phyloP scores from a whole-genome alignment of 2,113 vertebrate genomes.

The Notothenia rossii region DNA sequence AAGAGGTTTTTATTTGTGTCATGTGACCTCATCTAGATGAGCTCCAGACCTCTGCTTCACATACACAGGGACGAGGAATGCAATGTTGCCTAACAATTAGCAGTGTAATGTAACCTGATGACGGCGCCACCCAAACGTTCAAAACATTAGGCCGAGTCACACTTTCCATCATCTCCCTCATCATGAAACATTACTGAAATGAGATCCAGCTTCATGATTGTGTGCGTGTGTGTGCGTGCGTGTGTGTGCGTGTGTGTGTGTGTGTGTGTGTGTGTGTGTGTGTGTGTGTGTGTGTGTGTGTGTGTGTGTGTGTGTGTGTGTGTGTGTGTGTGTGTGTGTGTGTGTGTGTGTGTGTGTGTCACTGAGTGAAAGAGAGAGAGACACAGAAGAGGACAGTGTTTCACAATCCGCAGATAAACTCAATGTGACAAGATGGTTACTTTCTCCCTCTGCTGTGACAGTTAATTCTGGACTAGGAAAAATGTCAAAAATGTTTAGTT shows the following conservation, averaged over 20 bases:
- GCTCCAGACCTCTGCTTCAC: constrained; percentile 27
- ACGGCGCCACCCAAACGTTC: constrained; percentile 47
- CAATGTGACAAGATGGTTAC: constrained; percentile 95
- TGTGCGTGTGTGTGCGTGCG: constrained; percentile 30
- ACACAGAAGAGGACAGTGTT: constrained; percentile 65
- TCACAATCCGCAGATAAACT: constrained; percentile 87
- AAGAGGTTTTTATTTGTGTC: not conserved
- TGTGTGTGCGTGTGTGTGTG: constrained; percentile 26
- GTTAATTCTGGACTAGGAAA: constrained; percentile 97
- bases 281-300: not conserved
- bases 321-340: constrained; percentile 23
- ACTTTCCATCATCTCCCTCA: constrained; percentile 85
- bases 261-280: not conserved
- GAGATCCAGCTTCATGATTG: constrained; percentile 72
- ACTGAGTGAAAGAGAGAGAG: too few species aligned
- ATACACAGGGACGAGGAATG: constrained; percentile 32
- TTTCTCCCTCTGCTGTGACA: constrained; percentile 95
- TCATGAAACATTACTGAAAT: constrained; percentile 88
- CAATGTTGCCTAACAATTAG: constrained; percentile 46
- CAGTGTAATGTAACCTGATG: constrained; percentile 60
- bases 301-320: constrained; percentile 26
- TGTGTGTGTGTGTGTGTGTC: constrained; percentile 4
- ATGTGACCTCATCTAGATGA: constrained; percentile 43
- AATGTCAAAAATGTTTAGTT: constrained; percentile 99
- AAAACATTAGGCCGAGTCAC: constrained; percentile 61